Evolutionary conservation across 1,140 invertebrate species (phyloP).

Genomic region (Apocrypta bakeri): DNA sequence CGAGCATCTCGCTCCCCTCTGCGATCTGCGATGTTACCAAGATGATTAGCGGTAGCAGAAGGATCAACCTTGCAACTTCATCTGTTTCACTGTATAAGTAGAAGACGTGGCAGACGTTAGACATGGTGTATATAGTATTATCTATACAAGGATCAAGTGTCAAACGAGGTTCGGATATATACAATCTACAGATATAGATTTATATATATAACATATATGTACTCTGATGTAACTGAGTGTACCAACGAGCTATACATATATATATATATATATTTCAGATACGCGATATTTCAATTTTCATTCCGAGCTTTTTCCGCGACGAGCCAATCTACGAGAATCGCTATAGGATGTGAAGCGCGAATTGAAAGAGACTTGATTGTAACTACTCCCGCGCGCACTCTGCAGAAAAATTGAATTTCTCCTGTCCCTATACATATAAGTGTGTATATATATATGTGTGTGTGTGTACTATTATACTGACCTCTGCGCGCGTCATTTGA

Average conservation of each 20-base stretch:
- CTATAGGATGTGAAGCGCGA: background rate
- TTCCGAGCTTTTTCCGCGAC: background rate
- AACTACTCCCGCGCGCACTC: background rate
- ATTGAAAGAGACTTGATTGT: background rate
- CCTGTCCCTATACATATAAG: background rate
- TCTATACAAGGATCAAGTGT: no score
- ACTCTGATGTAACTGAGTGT: no score
- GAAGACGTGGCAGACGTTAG: background rate
- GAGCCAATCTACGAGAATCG: background rate
- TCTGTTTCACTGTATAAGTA: background rate
- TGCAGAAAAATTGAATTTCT: slow-evolving; percentile 63
- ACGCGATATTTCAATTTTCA: background rate
- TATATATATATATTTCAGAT: slow-evolving; percentile 10
- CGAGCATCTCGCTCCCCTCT: slow-evolving; percentile 12
- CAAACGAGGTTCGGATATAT: no score
- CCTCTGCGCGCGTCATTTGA: slow-evolving; percentile 60
- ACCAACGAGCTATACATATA: no score
- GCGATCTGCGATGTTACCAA: background rate
- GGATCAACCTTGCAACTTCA: background rate
- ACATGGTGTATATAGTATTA: background rate
- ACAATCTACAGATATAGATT: background rate
- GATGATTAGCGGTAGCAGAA: background rate
- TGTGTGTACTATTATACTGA: no score
- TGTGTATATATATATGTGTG: no score
- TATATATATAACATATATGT: slow-evolving; percentile 39